Conservation (phyloP, 2,797 vertebrate genomes). For the Thripadectes ignobilis region DNA sequence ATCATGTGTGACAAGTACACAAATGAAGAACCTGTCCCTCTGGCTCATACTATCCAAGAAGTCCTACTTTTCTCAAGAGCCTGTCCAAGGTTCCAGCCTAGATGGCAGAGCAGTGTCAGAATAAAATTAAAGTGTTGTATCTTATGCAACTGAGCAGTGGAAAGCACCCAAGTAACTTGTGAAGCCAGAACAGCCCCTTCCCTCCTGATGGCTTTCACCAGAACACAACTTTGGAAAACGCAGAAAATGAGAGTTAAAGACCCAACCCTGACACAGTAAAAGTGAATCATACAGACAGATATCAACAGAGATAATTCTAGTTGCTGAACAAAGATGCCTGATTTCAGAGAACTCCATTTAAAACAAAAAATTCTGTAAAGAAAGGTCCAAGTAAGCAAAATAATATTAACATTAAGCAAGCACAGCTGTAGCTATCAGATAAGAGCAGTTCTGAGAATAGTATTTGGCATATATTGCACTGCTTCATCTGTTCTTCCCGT, state of each 20-base stretch:
- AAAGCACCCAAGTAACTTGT: neutral
- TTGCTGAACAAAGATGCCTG: constrained; percentile 10
- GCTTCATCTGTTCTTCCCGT: constrained; percentile 53
- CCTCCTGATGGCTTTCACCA: neutral
- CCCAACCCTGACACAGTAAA: neutral
- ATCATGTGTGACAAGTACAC: neutral
- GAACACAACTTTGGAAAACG: neutral
- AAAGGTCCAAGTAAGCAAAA: constrained; percentile 53
- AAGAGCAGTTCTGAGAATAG: constrained; percentile 36
- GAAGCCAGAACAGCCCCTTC: neutral
- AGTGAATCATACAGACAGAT: constrained; percentile 8
- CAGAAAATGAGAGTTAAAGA: neutral
- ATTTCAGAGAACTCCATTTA: neutral
- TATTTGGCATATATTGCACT: constrained; percentile 9
- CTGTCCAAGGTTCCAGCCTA: neutral
- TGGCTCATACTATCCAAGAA: neutral
- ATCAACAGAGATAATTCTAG: neutral
- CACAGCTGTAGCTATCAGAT: constrained; percentile 66
- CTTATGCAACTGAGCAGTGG: neutral
- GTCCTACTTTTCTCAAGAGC: neutral
- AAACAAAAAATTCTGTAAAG: neutral
- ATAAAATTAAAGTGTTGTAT: neutral
- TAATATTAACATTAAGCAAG: constrained; percentile 54
- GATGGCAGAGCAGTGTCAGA: neutral
- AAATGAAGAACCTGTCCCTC: neutral